Evolutionary conservation across 1,140 invertebrate species (phyloP).

Genomic region (Hyles vespertilio): DNA sequence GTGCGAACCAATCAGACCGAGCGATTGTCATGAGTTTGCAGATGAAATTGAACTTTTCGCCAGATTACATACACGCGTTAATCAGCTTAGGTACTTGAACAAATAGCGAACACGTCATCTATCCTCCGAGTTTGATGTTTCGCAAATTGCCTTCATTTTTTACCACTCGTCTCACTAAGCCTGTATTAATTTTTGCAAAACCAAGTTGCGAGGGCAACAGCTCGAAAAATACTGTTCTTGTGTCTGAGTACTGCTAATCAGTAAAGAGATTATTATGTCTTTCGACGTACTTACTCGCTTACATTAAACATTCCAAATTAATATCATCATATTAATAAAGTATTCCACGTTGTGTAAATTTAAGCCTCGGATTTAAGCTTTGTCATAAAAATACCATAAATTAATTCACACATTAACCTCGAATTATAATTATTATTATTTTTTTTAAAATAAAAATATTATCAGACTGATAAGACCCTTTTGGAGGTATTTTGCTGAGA

Average conservation of each 20-base stretch:
- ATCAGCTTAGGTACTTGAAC: slow-evolving; percentile 26
- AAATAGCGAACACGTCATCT: slow-evolving; percentile 19
- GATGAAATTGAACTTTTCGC: slow-evolving; percentile 26
- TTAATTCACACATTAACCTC: too few species aligned
- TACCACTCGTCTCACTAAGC: neutral
- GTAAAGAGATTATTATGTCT: slow-evolving; percentile 2
- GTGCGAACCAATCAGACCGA: neutral
- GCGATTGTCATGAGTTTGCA: slow-evolving; percentile 16
- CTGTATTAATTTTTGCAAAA: slow-evolving; percentile 1
- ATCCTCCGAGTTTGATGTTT: slow-evolving; percentile 13
- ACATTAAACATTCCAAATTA: too few species aligned
- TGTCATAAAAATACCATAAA: too few species aligned
- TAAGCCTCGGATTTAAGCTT: too few species aligned
- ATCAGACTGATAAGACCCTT: too few species aligned
- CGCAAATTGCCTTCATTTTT: slow-evolving; percentile 19
- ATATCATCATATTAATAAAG: too few species aligned
- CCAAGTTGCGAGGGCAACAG: neutral
- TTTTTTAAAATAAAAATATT: too few species aligned
- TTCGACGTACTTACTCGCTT: too few species aligned
- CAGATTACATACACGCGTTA: slow-evolving; percentile 25
- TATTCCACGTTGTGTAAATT: too few species aligned
- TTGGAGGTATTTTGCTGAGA: too few species aligned
- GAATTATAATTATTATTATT: too few species aligned
- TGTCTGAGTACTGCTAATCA: neutral
- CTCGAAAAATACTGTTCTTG: too few species aligned